Percentiles rank a stretch among this genome's conserved stretches.
These are phyloP conservation scores for Gorsachius magnificus DNA, from an alignment of 2,797 vertebrate genomes.

Conservation along the genomic window DNA sequence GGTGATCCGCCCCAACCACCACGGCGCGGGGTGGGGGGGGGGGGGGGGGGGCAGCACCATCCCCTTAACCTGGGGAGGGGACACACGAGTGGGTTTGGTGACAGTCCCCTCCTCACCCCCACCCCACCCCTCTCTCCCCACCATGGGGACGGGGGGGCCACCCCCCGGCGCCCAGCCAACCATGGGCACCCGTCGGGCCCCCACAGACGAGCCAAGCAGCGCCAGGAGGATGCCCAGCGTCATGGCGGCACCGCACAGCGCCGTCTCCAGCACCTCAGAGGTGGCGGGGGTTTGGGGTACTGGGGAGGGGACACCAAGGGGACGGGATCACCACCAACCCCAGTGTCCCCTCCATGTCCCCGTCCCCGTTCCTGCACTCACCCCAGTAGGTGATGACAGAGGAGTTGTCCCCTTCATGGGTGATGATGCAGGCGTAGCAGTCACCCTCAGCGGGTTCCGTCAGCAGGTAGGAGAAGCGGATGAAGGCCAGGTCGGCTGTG, in stretches of 20 bases:
- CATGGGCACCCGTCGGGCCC: fast-evolving
- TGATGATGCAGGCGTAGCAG: background rate
- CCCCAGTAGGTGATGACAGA: background rate
- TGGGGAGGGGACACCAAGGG: background rate
- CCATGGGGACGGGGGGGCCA: too few relatives aligned
- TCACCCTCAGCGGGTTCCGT: fast-evolving
- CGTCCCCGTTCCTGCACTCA: background rate
- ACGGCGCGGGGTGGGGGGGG: background rate
- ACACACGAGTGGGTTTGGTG: background rate
- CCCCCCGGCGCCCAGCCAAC: background rate
- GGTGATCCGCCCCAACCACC: too few relatives aligned
- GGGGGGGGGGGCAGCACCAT: background rate
- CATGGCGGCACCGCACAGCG: background rate
- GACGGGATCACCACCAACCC: background rate
- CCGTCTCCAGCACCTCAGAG: background rate
- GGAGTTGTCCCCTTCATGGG: background rate
- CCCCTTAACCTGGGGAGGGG: background rate
- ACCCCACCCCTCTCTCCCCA: too few relatives aligned
- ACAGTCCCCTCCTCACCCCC: background rate
- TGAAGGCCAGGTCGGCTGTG: background rate
- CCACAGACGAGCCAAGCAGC: background rate
- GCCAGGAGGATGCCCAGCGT: background rate
- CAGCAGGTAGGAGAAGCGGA: background rate
- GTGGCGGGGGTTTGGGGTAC: background rate
- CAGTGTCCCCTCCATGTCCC: background rate